Evolutionary conservation across 2,888 invertebrate genomes (phyloP), one percentile per base, ranked within the genome.

Genomic region (Drosophila phalerata): DNA sequence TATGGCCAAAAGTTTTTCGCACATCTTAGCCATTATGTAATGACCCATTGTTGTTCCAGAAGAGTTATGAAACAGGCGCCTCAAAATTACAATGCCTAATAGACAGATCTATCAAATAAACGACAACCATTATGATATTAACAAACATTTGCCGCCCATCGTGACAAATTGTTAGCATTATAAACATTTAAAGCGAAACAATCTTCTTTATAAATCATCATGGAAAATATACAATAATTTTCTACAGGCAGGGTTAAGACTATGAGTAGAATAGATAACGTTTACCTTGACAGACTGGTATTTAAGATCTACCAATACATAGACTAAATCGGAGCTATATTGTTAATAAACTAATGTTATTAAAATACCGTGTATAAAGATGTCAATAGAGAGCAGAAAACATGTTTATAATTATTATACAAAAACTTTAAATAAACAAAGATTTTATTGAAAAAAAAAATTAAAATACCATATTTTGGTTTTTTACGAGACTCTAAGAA

Each of bases 1-100:
- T 62, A 73, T 76, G 76, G 79, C 72, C 85, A 82, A 75, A 15
- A 52, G 52, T 45, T 60, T 85, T 89, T 89, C 88, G 90, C 85
- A 85, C 81, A 84, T 79, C 74, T 73, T 62, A 57, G 28, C 69
- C 69, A 61, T 87, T 87, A 84, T 71, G 60, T 80, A 85, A 89
- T 64, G 73, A 66, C 42, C 69, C 51, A 85, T 88, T 88, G 85
- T 90, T 80, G 62, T 66, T 70, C 76, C 74, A 68, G 61, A 70
- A 57, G 61, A 66, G 51, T 90, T 90, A 84, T 84, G 87, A 86
- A 85, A 85, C 51, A 56, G 66, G 56, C 56, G 63, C 83, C 61
- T 49, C 22, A 45, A 66, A 62, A 65, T 73, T 64, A 69, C 67
- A 53, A 69, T 37, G 42, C 32, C 65, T 63, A 73, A 69, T 69